Base-by-base conservation (phyloP, 1,140 invertebrate species). In the Sitodiplosis mosellana region DNA sequence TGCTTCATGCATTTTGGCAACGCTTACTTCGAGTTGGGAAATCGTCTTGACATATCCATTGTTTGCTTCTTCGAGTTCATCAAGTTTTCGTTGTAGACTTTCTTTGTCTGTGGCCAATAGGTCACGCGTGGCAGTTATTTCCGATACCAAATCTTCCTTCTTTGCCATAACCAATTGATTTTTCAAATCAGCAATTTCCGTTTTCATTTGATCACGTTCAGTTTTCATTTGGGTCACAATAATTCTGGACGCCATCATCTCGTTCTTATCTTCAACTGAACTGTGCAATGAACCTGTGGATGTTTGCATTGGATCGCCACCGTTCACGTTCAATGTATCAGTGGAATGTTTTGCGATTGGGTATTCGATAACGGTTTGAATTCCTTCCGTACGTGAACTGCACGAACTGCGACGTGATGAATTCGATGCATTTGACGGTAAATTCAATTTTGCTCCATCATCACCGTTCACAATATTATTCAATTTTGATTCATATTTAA, bases 1-100 rank as follows among this genome's bases (percentile, higher is more conserved):
- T 48, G 67, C 66, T 46, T 67, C 57, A 38, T 68, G 59, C 34
- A 69, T 52, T 50, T 69, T 69, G 52, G 64, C 63, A 18, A 71
- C 53, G 49, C 63, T 69, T 5, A 53, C 51, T 47, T 65, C 60
- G 15, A 67, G 38, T 22, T 63, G 58, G 3, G 61, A 61, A 18
- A 63, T 63, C 3, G 61, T 56, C 41, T 63, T 59, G n/a, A 61
- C 53, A 10, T 63, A 61, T 12, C 54, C 53, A 49, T 53, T 51
- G 21, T 57, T 55, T 2, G 56, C 54, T 2, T 45, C 46, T 38
- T 58, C 54, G 0, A 56, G 48, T 21, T 59, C 54, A 21, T 54
- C 51, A 0, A 58, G 37, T 5, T 60, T 57, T 1, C 53, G 45
- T 0, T 52, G 27, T 27, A 27, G 27, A 27, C 27, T 27, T 27